Evolutionary conservation across 2,888 invertebrate genomes (phyloP).

Genomic region (Pachymerium ferrugineum): DNA sequence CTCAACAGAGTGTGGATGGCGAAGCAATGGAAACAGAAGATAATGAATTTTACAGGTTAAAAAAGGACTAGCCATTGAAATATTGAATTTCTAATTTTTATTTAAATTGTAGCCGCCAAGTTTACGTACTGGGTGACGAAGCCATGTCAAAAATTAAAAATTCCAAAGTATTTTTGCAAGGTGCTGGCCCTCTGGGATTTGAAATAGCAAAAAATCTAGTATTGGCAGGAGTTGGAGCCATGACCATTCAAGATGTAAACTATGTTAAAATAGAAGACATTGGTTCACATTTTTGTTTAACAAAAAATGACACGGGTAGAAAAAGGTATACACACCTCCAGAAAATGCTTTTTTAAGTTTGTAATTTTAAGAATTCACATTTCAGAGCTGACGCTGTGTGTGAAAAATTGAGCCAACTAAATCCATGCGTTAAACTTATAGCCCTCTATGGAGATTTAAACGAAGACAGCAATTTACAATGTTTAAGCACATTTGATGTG

Average conservation of each 20-base stretch:
- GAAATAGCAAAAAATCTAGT: conserved; percentile 35
- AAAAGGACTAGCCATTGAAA: no score
- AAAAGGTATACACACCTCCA: not conserved
- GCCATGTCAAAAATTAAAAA: not conserved
- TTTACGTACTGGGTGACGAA: not conserved
- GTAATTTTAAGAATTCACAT: not conserved
- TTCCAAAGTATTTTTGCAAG: not conserved
- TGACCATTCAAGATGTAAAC: conserved; percentile 32
- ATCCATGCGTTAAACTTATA: not conserved
- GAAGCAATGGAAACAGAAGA: no score
- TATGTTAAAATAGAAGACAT: not conserved
- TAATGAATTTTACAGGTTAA: no score
- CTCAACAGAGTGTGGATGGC: no score
- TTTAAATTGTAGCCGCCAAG: not conserved
- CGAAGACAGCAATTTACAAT: not conserved
- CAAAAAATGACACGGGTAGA: not conserved
- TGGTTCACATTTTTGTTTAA: conserved; percentile 12
- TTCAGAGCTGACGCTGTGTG: not conserved
- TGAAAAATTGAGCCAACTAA: not conserved
- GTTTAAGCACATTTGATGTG: not conserved
- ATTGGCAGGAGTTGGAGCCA: conserved; percentile 28
- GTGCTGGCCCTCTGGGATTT: conserved; percentile 31
- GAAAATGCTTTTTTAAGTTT: not conserved
- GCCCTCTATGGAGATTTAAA: not conserved
- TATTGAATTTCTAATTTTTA: no score